These are phyloP conservation scores for Knipowitschia caucasica DNA, from an alignment of 2,797 vertebrate species.

Conservation along the genomic window DNA sequence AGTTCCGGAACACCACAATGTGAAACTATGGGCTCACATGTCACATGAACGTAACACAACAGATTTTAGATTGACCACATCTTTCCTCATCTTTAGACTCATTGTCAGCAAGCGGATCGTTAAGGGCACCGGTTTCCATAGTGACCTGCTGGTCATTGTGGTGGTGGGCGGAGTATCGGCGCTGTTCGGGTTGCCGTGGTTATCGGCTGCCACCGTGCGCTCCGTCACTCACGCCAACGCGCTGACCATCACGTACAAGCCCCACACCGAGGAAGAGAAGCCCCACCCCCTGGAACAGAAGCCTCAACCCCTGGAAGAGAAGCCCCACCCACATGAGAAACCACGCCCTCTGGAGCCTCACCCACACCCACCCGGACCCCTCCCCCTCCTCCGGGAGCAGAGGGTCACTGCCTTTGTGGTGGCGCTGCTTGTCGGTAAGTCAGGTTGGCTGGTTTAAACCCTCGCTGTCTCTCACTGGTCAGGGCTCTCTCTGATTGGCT, in stretches of 20 bases:
- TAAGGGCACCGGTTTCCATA: conserved; percentile 94
- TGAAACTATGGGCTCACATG: too few relatives aligned
- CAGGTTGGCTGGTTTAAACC: neutral
- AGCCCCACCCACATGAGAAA: neutral
- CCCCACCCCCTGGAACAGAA: conserved; percentile 87
- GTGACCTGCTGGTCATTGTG: conserved; percentile 92
- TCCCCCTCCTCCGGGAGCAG: conserved; percentile 84
- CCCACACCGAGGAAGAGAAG: conserved; percentile 89
- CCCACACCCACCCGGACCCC: neutral
- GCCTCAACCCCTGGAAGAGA: neutral
- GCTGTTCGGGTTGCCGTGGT: conserved; percentile 91
- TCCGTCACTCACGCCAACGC: conserved; percentile 95
- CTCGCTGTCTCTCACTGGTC: neutral
- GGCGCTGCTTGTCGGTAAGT: conserved; percentile 87
- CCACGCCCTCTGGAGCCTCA: neutral
- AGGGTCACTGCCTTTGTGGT: conserved; percentile 92
- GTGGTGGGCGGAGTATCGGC: conserved; percentile 87
- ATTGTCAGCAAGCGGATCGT: conserved; percentile 93
- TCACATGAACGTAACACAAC: too few relatives aligned
- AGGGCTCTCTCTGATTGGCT: neutral
- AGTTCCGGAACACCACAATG: too few relatives aligned
- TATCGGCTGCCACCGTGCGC: conserved; percentile 91
- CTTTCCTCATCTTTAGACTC: too few relatives aligned
- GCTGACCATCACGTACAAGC: conserved; percentile 89
- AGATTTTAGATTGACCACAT: too few relatives aligned